phyloP scores from a whole-genome alignment of 2,888 invertebrate species.

The Drosophila kokeensis region DNA sequence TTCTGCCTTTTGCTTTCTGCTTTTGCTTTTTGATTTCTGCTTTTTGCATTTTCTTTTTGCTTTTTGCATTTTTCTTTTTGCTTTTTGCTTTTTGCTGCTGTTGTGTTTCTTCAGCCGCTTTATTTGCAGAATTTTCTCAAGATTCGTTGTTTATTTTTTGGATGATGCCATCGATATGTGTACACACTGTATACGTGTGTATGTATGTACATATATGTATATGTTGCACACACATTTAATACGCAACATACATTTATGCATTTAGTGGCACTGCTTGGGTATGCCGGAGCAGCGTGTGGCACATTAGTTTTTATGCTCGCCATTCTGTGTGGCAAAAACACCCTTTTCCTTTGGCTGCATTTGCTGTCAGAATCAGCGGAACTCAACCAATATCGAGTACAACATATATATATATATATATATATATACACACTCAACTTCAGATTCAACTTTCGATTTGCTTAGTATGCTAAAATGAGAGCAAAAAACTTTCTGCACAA shows the following conservation, averaged over 20 bases:
- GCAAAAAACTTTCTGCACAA: background rate
- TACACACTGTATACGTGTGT: background rate
- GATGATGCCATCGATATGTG: slow-evolving; percentile 25
- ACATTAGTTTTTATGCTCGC: slow-evolving; percentile 18
- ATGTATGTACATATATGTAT: background rate
- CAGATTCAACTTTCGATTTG: background rate
- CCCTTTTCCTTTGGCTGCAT: background rate
- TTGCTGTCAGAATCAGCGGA: too few relatives aligned
- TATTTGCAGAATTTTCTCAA: slow-evolving; percentile 57
- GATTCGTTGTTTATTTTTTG: slow-evolving; percentile 32
- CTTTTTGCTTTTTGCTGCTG: slow-evolving; percentile 6
- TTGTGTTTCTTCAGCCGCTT: slow-evolving; percentile 41
- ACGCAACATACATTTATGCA: slow-evolving; percentile 27
- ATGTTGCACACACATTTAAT: slow-evolving; percentile 2
- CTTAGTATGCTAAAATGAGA: background rate
- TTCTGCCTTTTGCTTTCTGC: background rate
- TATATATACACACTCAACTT: background rate
- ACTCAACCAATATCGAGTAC: background rate
- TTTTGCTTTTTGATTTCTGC: too few relatives aligned
- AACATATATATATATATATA: background rate
- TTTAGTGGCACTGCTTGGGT: slow-evolving; percentile 12
- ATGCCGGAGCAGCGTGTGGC: background rate
- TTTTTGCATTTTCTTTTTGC: background rate
- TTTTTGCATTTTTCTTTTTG: slow-evolving; percentile 9
- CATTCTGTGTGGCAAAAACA: background rate